Percentiles rank a stretch among this genome's conserved stretches.
Conservation (phyloP, 2,113 vertebrate species). For the Alosa alosa region DNA sequence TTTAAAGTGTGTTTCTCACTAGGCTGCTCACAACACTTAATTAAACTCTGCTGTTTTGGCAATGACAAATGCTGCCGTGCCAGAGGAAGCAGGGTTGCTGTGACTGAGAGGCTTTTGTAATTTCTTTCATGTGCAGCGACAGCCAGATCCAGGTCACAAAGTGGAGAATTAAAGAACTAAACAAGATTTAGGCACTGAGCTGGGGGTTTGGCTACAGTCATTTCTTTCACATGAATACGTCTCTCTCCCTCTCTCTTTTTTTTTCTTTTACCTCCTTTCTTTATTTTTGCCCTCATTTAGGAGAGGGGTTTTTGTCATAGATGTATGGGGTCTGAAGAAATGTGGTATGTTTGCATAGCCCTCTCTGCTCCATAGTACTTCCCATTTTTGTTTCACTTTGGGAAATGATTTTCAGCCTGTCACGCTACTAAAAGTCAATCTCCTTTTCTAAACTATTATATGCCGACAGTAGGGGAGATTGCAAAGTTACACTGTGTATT, state of each 20-base stretch:
- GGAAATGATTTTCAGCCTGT: conserved; percentile 57
- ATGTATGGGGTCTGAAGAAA: conserved; percentile 68
- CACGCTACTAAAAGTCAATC: conserved; percentile 48
- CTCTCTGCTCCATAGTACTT: conserved; percentile 57
- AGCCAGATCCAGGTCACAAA: conserved; percentile 84
- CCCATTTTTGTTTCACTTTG: conserved; percentile 59
- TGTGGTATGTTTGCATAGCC: conserved; percentile 55
- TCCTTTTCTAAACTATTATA: conserved; percentile 39
- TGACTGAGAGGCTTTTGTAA: conserved; percentile 88
- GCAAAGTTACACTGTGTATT: conserved; percentile 42
- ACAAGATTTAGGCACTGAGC: conserved; percentile 77
- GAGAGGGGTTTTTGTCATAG: conserved; percentile 66
- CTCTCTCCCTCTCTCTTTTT: conserved; percentile 53
- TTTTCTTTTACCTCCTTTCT: conserved; percentile 33
- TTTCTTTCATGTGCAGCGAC: conserved; percentile 89
- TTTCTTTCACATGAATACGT: conserved; percentile 69
- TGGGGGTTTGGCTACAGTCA: conserved; percentile 70
- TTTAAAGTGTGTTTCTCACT: conserved; percentile 99
- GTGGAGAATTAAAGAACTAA: conserved; percentile 81
- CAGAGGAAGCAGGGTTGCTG: conserved; percentile 81
- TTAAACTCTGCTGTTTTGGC: conserved; percentile 99
- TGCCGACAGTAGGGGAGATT: conserved; percentile 33
- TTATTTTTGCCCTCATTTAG: conserved; percentile 56
- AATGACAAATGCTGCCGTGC: conserved; percentile 98
- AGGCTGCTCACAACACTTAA: conserved; percentile 99